Evolutionary conservation across 1,140 invertebrate genomes (phyloP), one percentile per base, ranked within the genome.

Genomic region (Drosophila quadrilineata): DNA sequence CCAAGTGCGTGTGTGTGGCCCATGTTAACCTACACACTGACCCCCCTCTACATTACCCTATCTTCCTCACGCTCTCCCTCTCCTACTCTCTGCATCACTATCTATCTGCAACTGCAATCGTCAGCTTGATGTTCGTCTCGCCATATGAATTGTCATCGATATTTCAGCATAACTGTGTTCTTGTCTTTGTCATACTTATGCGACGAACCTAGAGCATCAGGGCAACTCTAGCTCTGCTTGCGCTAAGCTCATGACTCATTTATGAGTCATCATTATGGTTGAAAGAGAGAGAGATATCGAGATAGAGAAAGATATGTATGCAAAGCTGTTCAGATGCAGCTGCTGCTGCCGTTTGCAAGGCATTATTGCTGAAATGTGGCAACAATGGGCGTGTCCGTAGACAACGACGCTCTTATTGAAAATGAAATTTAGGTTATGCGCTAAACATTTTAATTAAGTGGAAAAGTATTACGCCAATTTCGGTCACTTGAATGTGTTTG

Each of bases 401-500:
- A 45, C n/a, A n/a, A n/a, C n/a, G 36, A 22, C 6, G 3, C 52
- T 10, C 29, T 29, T 50, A 57, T 70, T 59, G 68, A 84, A 74
- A 82, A 77, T 22, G 60, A 84, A 85, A 84, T 84, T 84, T 71
- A 85, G 79, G 79, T 71, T 84, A 79, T 84, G 79, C 74, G 75
- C 79, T 67, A 54, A 84, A 84, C 79, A 85, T 84, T 84, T 84
- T 85, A 85, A 84, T 85, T 85, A 84, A 84, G 67, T 79, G 79
- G 74, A 84, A 84, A 84, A 77, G 77, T 82, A 82, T 82, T 82
- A 82, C 77, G 76, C 71, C 76, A 76, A 82, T 84, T 82, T 82
- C 69, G 77, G 75, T 75, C 67, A 65, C n/a, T n/a, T n/a, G n/a
- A n/a, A n/a, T n/a, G 58, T 53, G 41, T 33, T 29, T 10, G 48